Evolutionary conservation across 2,888 invertebrate genomes (phyloP).

Genomic region (Eretmocerus hayati): DNA sequence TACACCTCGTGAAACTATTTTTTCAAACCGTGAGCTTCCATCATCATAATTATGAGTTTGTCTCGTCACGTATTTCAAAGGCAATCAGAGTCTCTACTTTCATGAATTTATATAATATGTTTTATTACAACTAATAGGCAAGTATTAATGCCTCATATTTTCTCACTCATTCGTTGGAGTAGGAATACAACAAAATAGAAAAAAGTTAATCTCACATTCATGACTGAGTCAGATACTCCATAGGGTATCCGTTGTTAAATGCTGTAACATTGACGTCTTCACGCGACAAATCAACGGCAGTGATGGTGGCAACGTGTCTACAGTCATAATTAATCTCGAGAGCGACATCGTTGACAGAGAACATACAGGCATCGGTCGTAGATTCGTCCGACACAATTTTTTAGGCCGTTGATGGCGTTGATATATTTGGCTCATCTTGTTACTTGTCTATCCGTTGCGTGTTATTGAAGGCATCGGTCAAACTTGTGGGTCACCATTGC

Average conservation of each 20-base stretch:
- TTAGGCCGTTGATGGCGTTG: no score
- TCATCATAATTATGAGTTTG: no score
- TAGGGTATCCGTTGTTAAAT: constrained; percentile 25
- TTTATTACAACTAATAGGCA: constrained; percentile 5
- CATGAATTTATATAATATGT: neutral
- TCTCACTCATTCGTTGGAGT: neutral
- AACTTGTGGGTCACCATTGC: constrained; percentile 35
- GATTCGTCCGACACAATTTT: no score
- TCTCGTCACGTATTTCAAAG: no score
- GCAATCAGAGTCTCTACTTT: no score
- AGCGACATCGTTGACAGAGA: constrained; percentile 1
- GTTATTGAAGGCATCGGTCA: constrained; percentile 31
- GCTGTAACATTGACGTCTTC: constrained; percentile 8
- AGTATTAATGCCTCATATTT: constrained; percentile 20
- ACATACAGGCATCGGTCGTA: neutral
- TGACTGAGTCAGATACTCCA: constrained; percentile 26
- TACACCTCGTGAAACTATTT: no score
- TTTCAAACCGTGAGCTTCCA: no score
- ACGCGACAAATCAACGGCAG: neutral
- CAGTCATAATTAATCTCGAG: neutral
- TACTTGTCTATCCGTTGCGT: no score
- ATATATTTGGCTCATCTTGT: no score
- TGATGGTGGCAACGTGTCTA: no score
- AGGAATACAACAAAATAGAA: constrained; percentile 5
- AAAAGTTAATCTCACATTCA: constrained; percentile 6